Evolutionary conservation across 2,797 vertebrate genomes (phyloP).

Genomic region (Melanotaenia nigrans): DNA sequence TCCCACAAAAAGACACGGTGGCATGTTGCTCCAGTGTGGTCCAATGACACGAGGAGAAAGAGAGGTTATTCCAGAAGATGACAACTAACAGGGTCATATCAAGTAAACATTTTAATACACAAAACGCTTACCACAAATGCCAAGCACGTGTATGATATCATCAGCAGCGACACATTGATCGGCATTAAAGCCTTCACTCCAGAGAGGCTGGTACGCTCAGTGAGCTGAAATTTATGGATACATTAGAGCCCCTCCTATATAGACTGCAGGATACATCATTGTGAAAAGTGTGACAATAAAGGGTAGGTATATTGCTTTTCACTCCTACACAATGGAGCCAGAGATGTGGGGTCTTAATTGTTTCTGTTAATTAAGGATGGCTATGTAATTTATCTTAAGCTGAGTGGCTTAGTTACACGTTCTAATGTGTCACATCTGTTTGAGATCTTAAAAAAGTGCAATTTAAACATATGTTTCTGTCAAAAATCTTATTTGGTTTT

Average conservation of each 20-base stretch:
- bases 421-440: not conserved
- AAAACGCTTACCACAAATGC: slow-evolving; percentile 41
- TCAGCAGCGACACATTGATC: slow-evolving; percentile 73
- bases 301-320: slow-evolving; percentile 57
- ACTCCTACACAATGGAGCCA: slow-evolving; percentile 25
- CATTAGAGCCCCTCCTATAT: slow-evolving; percentile 69
- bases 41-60: not conserved
- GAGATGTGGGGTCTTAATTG: slow-evolving; percentile 59
- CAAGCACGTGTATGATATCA: slow-evolving; percentile 71
- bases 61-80: slow-evolving; percentile 17
- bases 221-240: slow-evolving; percentile 74
- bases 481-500: slow-evolving; percentile 37
- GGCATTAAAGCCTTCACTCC: slow-evolving; percentile 75
- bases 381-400: slow-evolving; percentile 33
- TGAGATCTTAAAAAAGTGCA: not conserved
- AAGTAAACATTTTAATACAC: slow-evolving; percentile 43
- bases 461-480: slow-evolving; percentile 30
- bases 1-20: not conserved
- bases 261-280: slow-evolving; percentile 68
- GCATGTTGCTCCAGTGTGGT: not conserved
- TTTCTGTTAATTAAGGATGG: slow-evolving; percentile 64
- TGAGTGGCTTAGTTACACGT: not conserved
- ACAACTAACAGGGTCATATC: slow-evolving; percentile 30
- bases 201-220: slow-evolving; percentile 38
- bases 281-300: slow-evolving; percentile 69